phyloP scores from a whole-genome alignment of 2,888 invertebrate genomes.

The Teleogryllus oceanicus region DNA sequence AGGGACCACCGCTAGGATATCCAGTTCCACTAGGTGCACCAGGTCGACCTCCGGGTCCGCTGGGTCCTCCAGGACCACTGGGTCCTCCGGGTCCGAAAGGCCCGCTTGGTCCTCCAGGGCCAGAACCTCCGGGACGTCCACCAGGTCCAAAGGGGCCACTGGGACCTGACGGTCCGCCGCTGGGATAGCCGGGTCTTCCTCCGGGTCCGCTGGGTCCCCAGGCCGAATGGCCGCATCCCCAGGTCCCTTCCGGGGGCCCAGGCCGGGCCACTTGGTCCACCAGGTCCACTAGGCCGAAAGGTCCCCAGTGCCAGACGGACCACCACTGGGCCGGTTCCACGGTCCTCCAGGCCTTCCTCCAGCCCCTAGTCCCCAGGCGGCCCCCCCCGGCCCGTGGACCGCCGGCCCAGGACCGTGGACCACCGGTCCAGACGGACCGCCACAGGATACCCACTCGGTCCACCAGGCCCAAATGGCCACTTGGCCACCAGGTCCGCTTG shows the following conservation, averaged over 20 bases:
- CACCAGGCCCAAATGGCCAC: slow-evolving; percentile 38
- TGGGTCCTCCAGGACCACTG: slow-evolving; percentile 27
- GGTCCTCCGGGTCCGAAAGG: slow-evolving; percentile 39
- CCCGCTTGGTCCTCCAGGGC: slow-evolving; percentile 35
- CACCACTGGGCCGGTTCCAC: slow-evolving; percentile 21
- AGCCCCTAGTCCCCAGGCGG: too few relatives aligned
- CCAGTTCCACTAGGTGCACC: slow-evolving; percentile 36
- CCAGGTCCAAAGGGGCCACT: slow-evolving; percentile 48
- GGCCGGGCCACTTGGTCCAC: slow-evolving; percentile 32
- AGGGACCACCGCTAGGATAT: slow-evolving; percentile 31
- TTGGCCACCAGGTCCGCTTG: too few relatives aligned
- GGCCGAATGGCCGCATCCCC: too few relatives aligned
- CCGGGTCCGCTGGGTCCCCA: slow-evolving; percentile 28
- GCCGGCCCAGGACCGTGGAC: too few relatives aligned
- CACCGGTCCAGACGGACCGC: too few relatives aligned
- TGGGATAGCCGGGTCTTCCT: slow-evolving; percentile 33
- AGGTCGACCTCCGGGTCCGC: slow-evolving; percentile 47
- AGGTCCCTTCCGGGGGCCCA: too few relatives aligned
- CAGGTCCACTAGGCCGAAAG: slow-evolving; percentile 29
- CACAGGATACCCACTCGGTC: slow-evolving; percentile 40
- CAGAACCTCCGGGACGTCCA: slow-evolving; percentile 26
- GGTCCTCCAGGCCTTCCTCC: background rate
- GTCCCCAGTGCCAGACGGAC: too few relatives aligned
- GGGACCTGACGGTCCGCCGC: slow-evolving; percentile 25
- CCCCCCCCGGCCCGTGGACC: slow-evolving; percentile 28